Evolutionary conservation across 2,888 invertebrate species (phyloP).

Genomic region (Malachius bipustulatus): DNA sequence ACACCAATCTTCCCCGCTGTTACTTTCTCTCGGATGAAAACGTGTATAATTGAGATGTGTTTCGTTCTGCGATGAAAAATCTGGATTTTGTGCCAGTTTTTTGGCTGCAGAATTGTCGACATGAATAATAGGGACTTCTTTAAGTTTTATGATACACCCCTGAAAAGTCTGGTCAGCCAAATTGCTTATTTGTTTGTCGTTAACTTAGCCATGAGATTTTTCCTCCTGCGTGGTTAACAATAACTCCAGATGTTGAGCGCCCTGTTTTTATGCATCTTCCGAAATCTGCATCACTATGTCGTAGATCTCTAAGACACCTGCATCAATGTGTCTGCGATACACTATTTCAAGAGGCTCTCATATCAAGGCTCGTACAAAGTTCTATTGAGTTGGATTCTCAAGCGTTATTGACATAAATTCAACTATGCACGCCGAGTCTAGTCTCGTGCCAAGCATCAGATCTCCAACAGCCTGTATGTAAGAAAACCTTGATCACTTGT

Average conservation of each 20-base stretch:
- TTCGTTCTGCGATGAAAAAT: too few relatives aligned
- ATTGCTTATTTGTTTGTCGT: too few relatives aligned
- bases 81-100: too few relatives aligned
- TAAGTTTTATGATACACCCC: too few relatives aligned
- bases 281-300: conserved; percentile 30
- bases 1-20: too few relatives aligned
- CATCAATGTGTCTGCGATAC: conserved; percentile 13
- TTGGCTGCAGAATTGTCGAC: too few relatives aligned
- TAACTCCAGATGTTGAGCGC: too few relatives aligned
- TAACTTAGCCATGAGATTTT: conserved; percentile 21
- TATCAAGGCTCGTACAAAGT: conserved; percentile 22
- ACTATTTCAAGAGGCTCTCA: conserved; percentile 25
- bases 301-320: conserved; percentile 16
- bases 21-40: too few relatives aligned
- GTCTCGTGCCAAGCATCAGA: conserved; percentile 10
- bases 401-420: conserved; percentile 20
- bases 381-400: conserved; percentile 20
- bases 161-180: too few relatives aligned
- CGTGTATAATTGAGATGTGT: too few relatives aligned
- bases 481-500: too few relatives aligned
- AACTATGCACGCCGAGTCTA: conserved; percentile 20
- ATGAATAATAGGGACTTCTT: too few relatives aligned
- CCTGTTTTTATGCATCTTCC: conserved; percentile 23
- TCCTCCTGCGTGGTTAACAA: conserved; percentile 18
- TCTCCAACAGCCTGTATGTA: conserved; percentile 8